These are phyloP conservation scores for Camponotus vicinus DNA, from an alignment of 1,140 invertebrate species.

Conservation along the genomic window DNA sequence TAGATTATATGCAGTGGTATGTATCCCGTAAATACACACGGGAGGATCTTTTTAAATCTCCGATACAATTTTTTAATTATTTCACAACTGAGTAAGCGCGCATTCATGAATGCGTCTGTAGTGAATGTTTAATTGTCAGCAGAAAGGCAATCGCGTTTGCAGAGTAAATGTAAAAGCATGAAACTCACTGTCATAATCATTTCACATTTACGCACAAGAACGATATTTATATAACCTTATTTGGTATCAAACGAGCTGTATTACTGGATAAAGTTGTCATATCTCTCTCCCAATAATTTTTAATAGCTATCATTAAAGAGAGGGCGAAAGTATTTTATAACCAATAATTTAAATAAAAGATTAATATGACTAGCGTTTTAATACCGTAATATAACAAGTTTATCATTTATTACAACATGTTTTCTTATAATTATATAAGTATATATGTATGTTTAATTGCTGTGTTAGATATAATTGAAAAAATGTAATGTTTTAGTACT, in stretches of 20 bases:
- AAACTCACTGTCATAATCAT: constrained; percentile 14
- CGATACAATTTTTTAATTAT: constrained; percentile 42
- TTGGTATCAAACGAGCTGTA: not conserved
- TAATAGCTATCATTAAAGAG: constrained; percentile 1
- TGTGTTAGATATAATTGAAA: not conserved
- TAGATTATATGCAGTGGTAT: constrained; percentile 41
- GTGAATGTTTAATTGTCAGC: constrained; percentile 43
- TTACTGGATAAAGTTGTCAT: constrained; percentile 18
- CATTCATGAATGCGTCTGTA: constrained; percentile 39
- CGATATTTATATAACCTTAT: constrained; percentile 38
- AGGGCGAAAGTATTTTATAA: not conserved
- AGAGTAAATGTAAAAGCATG: constrained; percentile 30
- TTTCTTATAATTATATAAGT: no score
- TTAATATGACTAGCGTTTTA: no score
- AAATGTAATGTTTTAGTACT: constrained; percentile 20
- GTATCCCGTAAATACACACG: not conserved
- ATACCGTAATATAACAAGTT: no score
- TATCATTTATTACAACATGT: not conserved
- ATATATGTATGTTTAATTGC: constrained; percentile 8
- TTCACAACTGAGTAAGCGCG: constrained; percentile 30
- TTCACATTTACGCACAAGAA: constrained; percentile 42
- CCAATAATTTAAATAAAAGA: not conserved
- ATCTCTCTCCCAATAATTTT: not conserved
- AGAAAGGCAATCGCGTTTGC: constrained; percentile 44
- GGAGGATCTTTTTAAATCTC: constrained; percentile 17